Evolutionary conservation across 2,113 vertebrate species (phyloP).

Genomic region (Athene noctua): DNA sequence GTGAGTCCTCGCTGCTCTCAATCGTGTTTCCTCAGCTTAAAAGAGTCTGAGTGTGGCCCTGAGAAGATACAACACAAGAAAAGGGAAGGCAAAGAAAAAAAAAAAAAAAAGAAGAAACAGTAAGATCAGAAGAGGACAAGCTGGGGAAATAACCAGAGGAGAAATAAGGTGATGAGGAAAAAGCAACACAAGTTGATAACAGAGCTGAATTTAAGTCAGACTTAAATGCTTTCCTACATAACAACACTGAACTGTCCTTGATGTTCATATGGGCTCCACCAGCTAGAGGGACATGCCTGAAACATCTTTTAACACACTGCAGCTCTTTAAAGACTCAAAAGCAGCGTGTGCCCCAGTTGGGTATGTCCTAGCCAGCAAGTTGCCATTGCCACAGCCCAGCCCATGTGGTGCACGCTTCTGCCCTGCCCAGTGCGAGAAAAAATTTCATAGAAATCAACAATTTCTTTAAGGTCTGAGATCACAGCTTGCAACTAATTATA

Average conservation of each 20-base stretch:
- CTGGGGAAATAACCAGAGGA: neutral
- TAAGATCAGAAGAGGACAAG: neutral
- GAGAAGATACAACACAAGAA: neutral
- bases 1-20: neutral
- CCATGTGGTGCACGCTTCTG: rapidly evolving
- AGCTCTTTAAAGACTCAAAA: neutral
- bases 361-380: neutral
- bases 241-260: neutral
- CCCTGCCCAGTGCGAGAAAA: neutral
- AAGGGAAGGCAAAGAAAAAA: neutral
- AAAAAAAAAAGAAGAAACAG: neutral
- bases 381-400: neutral
- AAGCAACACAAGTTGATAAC: neutral
- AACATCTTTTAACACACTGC: neutral
- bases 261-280: neutral
- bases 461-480: slow-evolving; percentile 67
- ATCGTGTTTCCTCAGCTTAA: neutral
- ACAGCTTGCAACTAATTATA: slow-evolving; percentile 75
- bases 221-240: neutral
- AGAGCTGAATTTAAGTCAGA: neutral
- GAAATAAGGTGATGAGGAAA: neutral
- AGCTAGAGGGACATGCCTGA: neutral
- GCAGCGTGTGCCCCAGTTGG: neutral
- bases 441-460: slow-evolving; percentile 52
- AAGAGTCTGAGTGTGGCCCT: neutral